Base-by-base conservation (phyloP, 2,797 vertebrate genomes). In the Manis crassicaudata region DNA sequence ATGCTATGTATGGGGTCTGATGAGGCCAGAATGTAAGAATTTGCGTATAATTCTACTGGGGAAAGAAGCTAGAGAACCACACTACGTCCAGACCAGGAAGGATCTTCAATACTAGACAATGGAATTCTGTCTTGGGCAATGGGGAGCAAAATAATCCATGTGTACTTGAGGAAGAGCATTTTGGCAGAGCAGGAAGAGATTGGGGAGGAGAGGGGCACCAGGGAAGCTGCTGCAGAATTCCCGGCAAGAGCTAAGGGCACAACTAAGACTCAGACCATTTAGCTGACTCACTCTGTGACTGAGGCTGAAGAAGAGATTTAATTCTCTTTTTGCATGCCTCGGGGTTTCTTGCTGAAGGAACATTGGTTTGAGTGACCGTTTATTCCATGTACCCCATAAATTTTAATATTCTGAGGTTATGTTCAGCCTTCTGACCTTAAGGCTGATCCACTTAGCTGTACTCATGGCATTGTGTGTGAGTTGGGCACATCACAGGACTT, bases 391-490 rank as follows among this genome's bases (percentile, higher is more conserved):
- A 79, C 43, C 25, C 81, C 73, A 17, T 89, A 62, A n/a, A 29
- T 82, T 92, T 82, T 91, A 88, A 76, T 94, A 91, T 86, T 91
- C 46, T 83, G 63, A 76, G 80, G 37, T 95, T 58, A 32, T 56
- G 18, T 35, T 93, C 46, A 60, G n/a, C 63, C 63, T 91, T 90
- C 68, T 80, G 56, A 81, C 46, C 54, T 96, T 62, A 56, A 52
- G 77, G 21, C 73, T 82, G 50, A 92, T 54, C 54, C 17, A 54
- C 52, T 79, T 92, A 50, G 35, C 82, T 67, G 5, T 4, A 23
- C 14, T 83, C 75, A 40, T 11, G 58, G 75, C 18, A 8, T 37
- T 62, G 52, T 54, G 1, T 67, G 8, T 29, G 18, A 89, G 8
- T 25, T 68, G 37, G 62, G 37, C 60, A 68, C 43, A 60, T 54